These are phyloP conservation scores for Limonius californicus DNA, from an alignment of 1,140 invertebrate species.

Conservation along the genomic window DNA sequence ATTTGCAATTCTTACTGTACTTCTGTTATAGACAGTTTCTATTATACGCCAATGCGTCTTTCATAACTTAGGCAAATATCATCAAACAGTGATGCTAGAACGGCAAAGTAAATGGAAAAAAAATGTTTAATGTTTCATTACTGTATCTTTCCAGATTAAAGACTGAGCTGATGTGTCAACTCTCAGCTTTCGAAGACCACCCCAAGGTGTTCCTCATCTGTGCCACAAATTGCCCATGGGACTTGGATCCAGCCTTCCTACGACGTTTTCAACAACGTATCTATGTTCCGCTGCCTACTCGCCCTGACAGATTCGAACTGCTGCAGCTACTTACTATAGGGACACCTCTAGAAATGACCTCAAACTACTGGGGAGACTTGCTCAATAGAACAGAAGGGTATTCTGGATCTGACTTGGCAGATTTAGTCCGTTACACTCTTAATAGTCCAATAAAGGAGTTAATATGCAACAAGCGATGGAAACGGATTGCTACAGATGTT, in stretches of 20 bases:
- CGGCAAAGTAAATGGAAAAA: no score
- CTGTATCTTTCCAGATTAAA: constrained; percentile 48
- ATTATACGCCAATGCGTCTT: no score
- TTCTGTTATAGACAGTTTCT: no score
- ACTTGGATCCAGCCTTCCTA: constrained; percentile 59
- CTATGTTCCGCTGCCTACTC: constrained; percentile 56
- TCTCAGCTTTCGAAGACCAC: constrained; percentile 47
- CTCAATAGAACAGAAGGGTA: constrained; percentile 51
- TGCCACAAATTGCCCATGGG: constrained; percentile 65
- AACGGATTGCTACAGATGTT: constrained; percentile 27
- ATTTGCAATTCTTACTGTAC: no score
- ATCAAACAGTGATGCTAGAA: no score
- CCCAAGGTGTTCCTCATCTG: constrained; percentile 52
- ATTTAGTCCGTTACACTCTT: constrained; percentile 51
- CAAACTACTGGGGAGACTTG: constrained; percentile 45
- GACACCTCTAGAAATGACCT: constrained; percentile 18
- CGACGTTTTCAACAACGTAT: constrained; percentile 58
- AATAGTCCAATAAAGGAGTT: constrained; percentile 53
- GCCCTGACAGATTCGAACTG: constrained; percentile 32
- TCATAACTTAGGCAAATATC: no score
- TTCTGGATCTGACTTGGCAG: constrained; percentile 56
- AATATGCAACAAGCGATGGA: constrained; percentile 41
- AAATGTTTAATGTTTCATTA: neutral
- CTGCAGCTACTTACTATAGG: constrained; percentile 33
- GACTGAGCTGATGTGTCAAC: constrained; percentile 54